Percentiles rank a stretch among this genome's conserved stretches.
Conservation (phyloP, 35 echinoderm and acorn worm genomes). For the Apostichopus parvimensis region DNA sequence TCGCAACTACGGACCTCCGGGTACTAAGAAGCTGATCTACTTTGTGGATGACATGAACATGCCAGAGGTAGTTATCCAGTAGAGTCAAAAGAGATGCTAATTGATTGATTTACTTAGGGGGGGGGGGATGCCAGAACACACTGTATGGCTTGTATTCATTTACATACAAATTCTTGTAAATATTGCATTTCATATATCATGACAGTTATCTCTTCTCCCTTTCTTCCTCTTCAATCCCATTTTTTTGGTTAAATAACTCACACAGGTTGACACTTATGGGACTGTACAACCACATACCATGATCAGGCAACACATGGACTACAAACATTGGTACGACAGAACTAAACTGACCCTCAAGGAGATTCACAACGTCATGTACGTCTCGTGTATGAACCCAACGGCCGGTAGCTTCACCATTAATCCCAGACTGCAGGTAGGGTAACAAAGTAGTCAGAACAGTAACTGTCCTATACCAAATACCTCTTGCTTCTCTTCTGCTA, state of each 20-base stretch:
- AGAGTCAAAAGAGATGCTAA: no score
- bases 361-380: slow-evolving; percentile 96
- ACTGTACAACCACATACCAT: slow-evolving; percentile 94
- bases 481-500: no score
- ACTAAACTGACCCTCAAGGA: slow-evolving; percentile 91
- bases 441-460: not conserved
- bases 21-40: slow-evolving; percentile 96
- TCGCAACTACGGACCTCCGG: slow-evolving; percentile 95
- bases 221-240: not conserved
- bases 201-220: not conserved
- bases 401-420: slow-evolving; percentile 99
- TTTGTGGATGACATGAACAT: slow-evolving; percentile 99
- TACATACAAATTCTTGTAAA: no score
- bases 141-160: no score
- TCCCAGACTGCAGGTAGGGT: slow-evolving; percentile 77
- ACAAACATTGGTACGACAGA: slow-evolving; percentile 96
- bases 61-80: slow-evolving; percentile 66
- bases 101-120: no score
- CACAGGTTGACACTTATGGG: slow-evolving; percentile 88
- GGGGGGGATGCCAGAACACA: no score
- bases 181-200: no score
- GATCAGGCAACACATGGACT: slow-evolving; percentile 98
- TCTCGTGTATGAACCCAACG: slow-evolving; percentile 99
- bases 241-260: no score
- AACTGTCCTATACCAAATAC: no score